phyloP scores from a whole-genome alignment of 2,113 vertebrate genomes.

The Mionectes macconnelli region DNA sequence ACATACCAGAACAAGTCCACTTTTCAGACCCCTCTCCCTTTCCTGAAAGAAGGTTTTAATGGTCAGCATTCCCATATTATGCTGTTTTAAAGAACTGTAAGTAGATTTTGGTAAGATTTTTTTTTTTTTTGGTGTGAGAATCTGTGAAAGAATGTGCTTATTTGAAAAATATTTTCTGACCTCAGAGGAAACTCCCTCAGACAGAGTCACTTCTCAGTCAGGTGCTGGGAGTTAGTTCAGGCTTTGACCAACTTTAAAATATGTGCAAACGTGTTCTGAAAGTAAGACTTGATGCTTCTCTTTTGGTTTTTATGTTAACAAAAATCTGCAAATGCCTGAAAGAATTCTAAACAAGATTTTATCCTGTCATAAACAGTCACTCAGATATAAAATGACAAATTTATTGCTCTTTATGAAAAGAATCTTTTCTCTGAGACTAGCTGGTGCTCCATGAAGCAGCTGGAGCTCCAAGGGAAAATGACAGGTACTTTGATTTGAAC shows the following conservation, averaged over 20 bases:
- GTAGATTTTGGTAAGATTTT: background rate
- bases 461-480: constrained; percentile 13
- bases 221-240: background rate
- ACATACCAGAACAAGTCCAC: background rate
- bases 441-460: background rate
- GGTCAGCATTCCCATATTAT: background rate
- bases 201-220: background rate
- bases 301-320: background rate
- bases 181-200: background rate
- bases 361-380: background rate
- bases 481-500: constrained; percentile 34
- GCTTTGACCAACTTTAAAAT: background rate
- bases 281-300: background rate
- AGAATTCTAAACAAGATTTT: background rate
- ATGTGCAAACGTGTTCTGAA: background rate
- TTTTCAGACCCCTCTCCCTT: background rate
- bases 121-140: background rate
- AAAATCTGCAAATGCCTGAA: background rate
- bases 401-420: background rate
- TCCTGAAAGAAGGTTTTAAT: background rate
- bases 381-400: background rate
- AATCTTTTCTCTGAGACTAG: background rate
- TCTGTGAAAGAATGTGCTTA: background rate
- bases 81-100: background rate
- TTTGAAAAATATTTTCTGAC: background rate